Evolutionary conservation across 2,113 vertebrate species (phyloP).

Genomic region (Oreochromis tanganicae): DNA sequence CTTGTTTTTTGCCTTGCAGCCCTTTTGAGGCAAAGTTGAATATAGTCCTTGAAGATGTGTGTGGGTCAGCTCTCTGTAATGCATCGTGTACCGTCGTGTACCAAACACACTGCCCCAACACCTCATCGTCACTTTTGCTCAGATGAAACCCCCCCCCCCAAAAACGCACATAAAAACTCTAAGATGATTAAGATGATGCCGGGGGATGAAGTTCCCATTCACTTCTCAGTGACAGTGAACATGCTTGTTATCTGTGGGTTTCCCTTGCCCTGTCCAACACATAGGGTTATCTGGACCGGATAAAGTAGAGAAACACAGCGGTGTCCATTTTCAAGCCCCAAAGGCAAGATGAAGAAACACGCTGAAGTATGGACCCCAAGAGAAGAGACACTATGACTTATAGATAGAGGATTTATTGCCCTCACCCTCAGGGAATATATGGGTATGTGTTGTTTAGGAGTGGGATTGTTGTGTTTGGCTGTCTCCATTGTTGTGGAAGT

Average conservation of each 20-base stretch:
- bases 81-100: not conserved
- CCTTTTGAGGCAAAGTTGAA: not conserved
- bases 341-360: slow-evolving; percentile 57
- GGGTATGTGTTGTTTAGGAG: slow-evolving; percentile 42
- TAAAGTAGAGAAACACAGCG: slow-evolving; percentile 13
- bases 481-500: slow-evolving; percentile 63
- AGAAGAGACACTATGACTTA: slow-evolving; percentile 41
- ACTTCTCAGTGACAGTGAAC: slow-evolving; percentile 22
- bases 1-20: slow-evolving; percentile 29
- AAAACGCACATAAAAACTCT: not conserved
- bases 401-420: slow-evolving; percentile 33
- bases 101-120: slow-evolving; percentile 26
- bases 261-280: slow-evolving; percentile 31
- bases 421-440: slow-evolving; percentile 49
- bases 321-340: slow-evolving; percentile 41
- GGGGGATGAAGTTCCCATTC: not conserved
- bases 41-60: not conserved
- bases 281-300: slow-evolving; percentile 40
- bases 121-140: slow-evolving; percentile 45
- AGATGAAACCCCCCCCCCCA: fast-evolving
- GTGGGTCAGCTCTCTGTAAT: not conserved
- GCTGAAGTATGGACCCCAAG: slow-evolving; percentile 40
- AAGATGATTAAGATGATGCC: not conserved
- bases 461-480: slow-evolving; percentile 34
- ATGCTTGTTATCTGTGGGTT: slow-evolving; percentile 27